Conservation (phyloP, 2,888 invertebrate species). For the Melanophora roralis region DNA sequence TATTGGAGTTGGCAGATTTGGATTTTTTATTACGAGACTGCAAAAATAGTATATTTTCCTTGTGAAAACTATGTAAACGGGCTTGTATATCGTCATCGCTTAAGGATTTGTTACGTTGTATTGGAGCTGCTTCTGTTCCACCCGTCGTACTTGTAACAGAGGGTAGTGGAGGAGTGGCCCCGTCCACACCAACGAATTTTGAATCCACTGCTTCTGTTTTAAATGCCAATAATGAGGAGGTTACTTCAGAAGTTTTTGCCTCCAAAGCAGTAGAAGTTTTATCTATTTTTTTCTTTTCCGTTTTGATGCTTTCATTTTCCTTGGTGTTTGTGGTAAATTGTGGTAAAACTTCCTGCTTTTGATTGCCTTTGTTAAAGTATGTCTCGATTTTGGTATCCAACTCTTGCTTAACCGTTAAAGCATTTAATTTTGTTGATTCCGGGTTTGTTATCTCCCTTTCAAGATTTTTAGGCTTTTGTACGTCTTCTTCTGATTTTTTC, state of each 20-base stretch:
- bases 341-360: background rate
- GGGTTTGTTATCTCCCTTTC: conserved; percentile 20
- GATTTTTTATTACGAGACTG: conserved; percentile 80
- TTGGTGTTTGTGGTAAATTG: conserved; percentile 16
- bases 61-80: conserved; percentile 81
- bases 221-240: conserved; percentile 21
- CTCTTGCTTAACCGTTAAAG: conserved; percentile 17
- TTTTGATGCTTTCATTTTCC: conserved; percentile 1
- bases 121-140: background rate
- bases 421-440: background rate
- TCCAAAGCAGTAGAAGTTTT: background rate
- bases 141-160: background rate
- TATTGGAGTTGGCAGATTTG: conserved; percentile 41
- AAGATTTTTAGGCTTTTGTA: background rate
- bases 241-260: background rate
- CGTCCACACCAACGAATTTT: conserved; percentile 14
- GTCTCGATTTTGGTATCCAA: background rate
- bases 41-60: conserved; percentile 81
- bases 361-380: background rate
- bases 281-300: background rate
- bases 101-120: conserved; percentile 67
- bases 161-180: conserved; percentile 33
- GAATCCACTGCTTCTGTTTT: conserved; percentile 14
- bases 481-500: conserved; percentile 45
- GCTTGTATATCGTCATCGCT: conserved; percentile 81